Evolutionary conservation across 2,888 invertebrate genomes (phyloP).

Genomic region (Dermolepida albohirtum): DNA sequence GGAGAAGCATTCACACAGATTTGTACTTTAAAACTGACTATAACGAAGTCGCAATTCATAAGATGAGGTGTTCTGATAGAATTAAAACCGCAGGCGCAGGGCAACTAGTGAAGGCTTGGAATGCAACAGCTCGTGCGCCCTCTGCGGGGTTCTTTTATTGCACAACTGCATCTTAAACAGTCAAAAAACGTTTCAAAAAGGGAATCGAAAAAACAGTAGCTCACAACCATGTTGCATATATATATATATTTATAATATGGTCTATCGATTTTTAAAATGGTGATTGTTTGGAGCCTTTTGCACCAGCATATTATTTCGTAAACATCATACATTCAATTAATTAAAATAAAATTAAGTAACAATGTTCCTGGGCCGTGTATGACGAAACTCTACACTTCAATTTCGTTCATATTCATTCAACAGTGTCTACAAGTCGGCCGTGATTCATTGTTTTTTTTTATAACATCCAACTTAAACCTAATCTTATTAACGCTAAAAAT

Average conservation of each 20-base stretch:
- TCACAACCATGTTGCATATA: slow-evolving; percentile 61
- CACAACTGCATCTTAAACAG: slow-evolving; percentile 50
- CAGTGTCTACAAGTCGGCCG: slow-evolving; percentile 37
- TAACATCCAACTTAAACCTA: slow-evolving; percentile 49
- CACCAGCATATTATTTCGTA: slow-evolving; percentile 43
- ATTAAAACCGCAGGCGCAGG: slow-evolving; percentile 49
- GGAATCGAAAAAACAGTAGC: slow-evolving; percentile 54
- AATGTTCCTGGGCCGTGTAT: slow-evolving; percentile 17
- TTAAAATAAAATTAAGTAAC: slow-evolving; percentile 40
- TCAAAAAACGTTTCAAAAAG: slow-evolving; percentile 47
- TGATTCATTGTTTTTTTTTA: slow-evolving; percentile 42
- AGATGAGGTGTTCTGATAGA: slow-evolving; percentile 47
- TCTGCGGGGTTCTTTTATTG: slow-evolving; percentile 50
- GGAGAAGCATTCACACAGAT: slow-evolving; percentile 67
- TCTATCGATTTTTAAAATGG: slow-evolving; percentile 49
- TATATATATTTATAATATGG: slow-evolving; percentile 49
- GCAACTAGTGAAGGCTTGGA: slow-evolving; percentile 54
- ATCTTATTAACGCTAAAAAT: slow-evolving; percentile 42
- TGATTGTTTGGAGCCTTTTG: slow-evolving; percentile 59
- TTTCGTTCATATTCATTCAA: slow-evolving; percentile 8
- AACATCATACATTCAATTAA: slow-evolving; percentile 37
- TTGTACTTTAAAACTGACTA: slow-evolving; percentile 84
- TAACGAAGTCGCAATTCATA: slow-evolving; percentile 70
- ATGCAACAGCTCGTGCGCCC: slow-evolving; percentile 52
- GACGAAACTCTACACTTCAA: slow-evolving; percentile 10